Base-by-base conservation (phyloP, 92 coral and sea anemone species). In the Siderastrea siderea region DNA sequence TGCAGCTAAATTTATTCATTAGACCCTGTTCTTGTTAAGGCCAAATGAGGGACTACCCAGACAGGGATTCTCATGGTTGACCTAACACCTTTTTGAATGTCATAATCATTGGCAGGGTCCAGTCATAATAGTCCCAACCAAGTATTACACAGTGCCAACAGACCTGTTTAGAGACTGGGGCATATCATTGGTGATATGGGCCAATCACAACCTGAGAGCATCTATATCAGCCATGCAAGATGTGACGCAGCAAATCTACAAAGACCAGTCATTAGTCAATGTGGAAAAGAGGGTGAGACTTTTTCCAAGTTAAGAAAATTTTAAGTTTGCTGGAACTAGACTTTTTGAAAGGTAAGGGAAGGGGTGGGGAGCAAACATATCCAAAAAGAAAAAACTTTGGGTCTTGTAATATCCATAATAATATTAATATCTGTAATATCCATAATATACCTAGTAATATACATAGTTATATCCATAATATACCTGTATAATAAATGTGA, bases 201-300 rank as follows among this genome's bases (percentile, higher is more conserved):
- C 99, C 69, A 97, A 97, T 87, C 99, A 97, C 92, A 97, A 97
- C 93, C 83, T 97, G 96, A 83, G 99, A 52, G 98, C 99, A 43
- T 92, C 96, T 26, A 93, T 97, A 43, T 87, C 95, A 3, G 99
- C 99, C 6, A 93, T 97, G 90, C 97, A 97, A 82, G 96, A 94
- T 65, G 94, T 96, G 50, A 92, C 99, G 5, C 95, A 90, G 63
- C 99, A 97, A 79, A 97, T 97, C 78, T 95, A 80, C 90, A 87
- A 97, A 44, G 99, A 97, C 80, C 99, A 97, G 79, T 97, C 99
- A 7, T 87, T 97, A 15, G 93, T 97, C 4, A 97, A 97, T 80
- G 99, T 97, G 26, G 99, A 97, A 87, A 93, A 91, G 66, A 95
- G 92, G 94, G 99, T 97, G 75, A 49, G 85, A 48, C 47, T 4